Conservation (phyloP, 2,797 vertebrate species). For the Clamator glandarius region DNA sequence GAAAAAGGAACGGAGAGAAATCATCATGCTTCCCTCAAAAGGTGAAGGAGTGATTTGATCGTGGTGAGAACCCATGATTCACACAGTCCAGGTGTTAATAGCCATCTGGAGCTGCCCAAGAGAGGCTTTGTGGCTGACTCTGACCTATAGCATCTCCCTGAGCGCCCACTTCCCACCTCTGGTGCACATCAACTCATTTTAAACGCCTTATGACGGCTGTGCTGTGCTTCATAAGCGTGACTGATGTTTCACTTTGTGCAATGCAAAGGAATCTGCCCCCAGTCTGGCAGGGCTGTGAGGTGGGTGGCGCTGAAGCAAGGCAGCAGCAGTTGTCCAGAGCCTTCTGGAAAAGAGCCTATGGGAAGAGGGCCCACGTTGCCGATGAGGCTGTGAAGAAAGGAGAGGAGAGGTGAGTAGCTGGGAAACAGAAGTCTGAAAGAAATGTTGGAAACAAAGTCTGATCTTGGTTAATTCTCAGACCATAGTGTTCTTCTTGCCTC, state of each 20-base stretch:
- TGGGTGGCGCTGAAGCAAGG: fast-evolving
- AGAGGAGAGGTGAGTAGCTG: background rate
- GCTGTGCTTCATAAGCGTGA: fast-evolving
- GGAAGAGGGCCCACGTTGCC: fast-evolving
- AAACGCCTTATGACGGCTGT: background rate
- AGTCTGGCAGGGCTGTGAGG: fast-evolving
- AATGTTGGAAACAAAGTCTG: background rate
- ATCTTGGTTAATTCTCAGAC: background rate
- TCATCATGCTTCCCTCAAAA: background rate
- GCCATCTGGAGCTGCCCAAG: fast-evolving
- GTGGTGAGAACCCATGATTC: background rate
- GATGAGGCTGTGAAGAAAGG: background rate
- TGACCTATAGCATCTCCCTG: fast-evolving
- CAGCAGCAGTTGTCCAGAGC: fast-evolving
- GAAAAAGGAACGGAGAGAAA: background rate
- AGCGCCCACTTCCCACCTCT: background rate
- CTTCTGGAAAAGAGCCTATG: background rate
- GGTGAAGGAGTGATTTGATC: background rate
- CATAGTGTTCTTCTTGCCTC: background rate
- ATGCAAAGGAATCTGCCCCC: fast-evolving
- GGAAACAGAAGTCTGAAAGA: background rate
- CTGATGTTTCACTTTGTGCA: background rate
- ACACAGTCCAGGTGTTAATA: fast-evolving
- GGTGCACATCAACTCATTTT: background rate
- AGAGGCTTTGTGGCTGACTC: too few relatives aligned